A percentile compares a stretch with the other conserved stretches of the same genome.
These are phyloP conservation scores for Pomatostomus ruficeps DNA, from an alignment of 2,113 vertebrate genomes.

Conservation along the genomic window DNA sequence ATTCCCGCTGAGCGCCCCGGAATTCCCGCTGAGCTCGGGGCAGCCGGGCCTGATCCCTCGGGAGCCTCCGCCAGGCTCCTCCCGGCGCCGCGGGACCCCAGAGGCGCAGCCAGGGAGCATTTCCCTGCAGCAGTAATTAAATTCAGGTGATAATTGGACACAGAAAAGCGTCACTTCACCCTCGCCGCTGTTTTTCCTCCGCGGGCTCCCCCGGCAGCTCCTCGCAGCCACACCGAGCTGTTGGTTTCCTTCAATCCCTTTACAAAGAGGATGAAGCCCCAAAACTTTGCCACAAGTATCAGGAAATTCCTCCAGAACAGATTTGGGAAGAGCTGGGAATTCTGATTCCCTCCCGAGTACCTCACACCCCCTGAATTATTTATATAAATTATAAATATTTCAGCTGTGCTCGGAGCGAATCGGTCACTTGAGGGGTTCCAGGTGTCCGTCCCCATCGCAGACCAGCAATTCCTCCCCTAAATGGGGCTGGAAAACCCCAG, in stretches of 20 bases:
- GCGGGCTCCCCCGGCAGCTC: not conserved
- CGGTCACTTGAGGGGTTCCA: not conserved
- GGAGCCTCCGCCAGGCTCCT: not conserved
- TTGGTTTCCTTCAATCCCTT: not conserved
- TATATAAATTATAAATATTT: not conserved
- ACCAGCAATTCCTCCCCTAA: not conserved
- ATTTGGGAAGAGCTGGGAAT: not conserved
- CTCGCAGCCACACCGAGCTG: rapidly evolving
- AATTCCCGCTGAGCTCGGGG: not conserved
- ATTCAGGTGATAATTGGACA: not conserved
- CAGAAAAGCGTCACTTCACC: too few relatives aligned
- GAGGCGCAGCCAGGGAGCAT: not conserved
- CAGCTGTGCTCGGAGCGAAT: not conserved
- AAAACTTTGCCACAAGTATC: too few relatives aligned
- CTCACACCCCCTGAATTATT: not conserved
- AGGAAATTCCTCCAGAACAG: not conserved
- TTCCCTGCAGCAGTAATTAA: too few relatives aligned
- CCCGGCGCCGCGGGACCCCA: not conserved
- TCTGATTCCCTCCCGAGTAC: not conserved
- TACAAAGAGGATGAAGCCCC: not conserved
- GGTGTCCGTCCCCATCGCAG: not conserved
- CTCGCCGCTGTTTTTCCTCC: not conserved
- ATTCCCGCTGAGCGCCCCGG: not conserved
- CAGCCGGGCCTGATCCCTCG: not conserved
- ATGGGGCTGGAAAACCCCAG: not conserved